Evolutionary conservation across 1,140 invertebrate species (phyloP).

Genomic region (Planococcus citri): DNA sequence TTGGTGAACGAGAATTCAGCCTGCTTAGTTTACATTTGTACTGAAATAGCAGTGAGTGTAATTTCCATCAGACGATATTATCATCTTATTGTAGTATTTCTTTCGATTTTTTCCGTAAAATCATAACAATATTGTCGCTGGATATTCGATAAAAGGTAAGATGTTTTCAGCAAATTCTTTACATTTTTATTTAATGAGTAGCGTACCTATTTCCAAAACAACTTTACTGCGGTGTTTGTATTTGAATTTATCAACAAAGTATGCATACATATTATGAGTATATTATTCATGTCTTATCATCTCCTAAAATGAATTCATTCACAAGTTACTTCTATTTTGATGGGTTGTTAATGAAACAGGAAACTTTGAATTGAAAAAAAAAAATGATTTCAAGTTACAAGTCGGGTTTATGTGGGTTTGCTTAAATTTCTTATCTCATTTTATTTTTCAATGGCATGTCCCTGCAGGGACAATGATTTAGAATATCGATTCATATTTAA

Average conservation of each 20-base stretch:
- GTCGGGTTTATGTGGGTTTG: too few species aligned
- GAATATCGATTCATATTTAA: not conserved
- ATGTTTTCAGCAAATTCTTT: not conserved
- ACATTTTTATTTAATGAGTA: too few species aligned
- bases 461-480: not conserved
- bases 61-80: not conserved
- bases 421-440: not conserved
- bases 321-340: too few species aligned
- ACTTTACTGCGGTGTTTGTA: too few species aligned
- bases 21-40: slow-evolving; percentile 1
- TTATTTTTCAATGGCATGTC: not conserved
- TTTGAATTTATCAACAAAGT: too few species aligned
- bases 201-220: too few species aligned
- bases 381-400: too few species aligned
- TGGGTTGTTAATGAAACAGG: too few species aligned
- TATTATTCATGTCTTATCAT: too few species aligned
- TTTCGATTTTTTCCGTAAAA: not conserved
- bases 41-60: not conserved
- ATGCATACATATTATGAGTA: too few species aligned
- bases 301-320: too few species aligned
- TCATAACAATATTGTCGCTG: not conserved
- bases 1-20: not conserved
- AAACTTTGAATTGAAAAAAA: too few species aligned
- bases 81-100: not conserved
- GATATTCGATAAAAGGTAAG: not conserved